A percentile compares a stretch with the other conserved stretches of the same genome.
Evolutionary conservation across 2,888 invertebrate species (phyloP).

Genomic region (Branchipolynoe longqiensis): DNA sequence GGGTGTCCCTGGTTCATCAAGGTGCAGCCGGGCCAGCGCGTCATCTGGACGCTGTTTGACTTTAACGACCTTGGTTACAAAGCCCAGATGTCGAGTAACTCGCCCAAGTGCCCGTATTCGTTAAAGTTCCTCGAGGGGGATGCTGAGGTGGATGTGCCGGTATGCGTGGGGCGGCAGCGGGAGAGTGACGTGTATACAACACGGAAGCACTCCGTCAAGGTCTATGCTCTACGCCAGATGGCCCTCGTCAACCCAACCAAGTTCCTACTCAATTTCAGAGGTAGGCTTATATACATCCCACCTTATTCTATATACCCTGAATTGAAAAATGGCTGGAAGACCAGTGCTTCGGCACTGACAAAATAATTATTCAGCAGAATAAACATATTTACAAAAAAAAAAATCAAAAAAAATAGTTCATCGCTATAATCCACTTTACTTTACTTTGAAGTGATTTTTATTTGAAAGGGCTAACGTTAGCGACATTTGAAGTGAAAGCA

Average conservation of each 20-base stretch:
- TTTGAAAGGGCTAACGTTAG: no score
- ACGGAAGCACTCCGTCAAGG: constrained; percentile 30
- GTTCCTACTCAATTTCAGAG: constrained; percentile 41
- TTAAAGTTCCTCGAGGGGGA: constrained; percentile 47
- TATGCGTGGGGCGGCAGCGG: constrained; percentile 52
- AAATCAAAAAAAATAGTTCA: no score
- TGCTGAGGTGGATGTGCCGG: constrained; percentile 28
- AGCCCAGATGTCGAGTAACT: constrained; percentile 32
- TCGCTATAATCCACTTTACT: no score
- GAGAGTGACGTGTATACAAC: constrained; percentile 51
- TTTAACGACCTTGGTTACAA: constrained; percentile 50
- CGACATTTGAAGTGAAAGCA: no score
- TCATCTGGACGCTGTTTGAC: constrained; percentile 48
- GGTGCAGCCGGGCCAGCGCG: constrained; percentile 49
- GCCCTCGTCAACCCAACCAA: constrained; percentile 12
- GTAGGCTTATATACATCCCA: constrained; percentile 18
- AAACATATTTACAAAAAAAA: no score
- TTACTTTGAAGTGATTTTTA: no score
- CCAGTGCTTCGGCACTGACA: background rate
- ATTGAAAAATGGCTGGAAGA: no score
- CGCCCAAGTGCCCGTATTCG: constrained; percentile 36
- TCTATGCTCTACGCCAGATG: constrained; percentile 35
- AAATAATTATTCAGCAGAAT: no score
- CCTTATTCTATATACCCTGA: background rate
- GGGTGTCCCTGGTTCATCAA: constrained; percentile 60